Conservation (phyloP, 92 coral and sea anemone genomes). For the Zoanthus sansibaricus region DNA sequence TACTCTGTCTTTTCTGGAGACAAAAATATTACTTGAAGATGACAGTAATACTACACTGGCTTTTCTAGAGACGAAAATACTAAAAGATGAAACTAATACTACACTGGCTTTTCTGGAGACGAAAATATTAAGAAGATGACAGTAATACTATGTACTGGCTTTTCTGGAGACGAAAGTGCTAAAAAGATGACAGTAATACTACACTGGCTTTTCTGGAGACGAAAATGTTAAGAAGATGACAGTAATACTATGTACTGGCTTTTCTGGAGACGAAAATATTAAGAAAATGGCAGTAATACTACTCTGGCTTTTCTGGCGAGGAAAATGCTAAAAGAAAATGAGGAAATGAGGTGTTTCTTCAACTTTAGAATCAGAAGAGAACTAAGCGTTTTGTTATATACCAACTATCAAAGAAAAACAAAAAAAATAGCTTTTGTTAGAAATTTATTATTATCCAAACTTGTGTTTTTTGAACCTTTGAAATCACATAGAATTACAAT, state of each 20-base stretch:
- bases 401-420: no score
- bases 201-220: constrained; percentile 76
- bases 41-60: no score
- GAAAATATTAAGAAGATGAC: constrained; percentile 59
- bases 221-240: constrained; percentile 48
- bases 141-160: constrained; percentile 83
- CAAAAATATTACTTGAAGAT: no score
- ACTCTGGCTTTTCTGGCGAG: constrained; percentile 75
- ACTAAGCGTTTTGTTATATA: background rate
- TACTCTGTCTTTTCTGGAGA: constrained; percentile 87
- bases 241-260: constrained; percentile 83
- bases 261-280: constrained; percentile 79
- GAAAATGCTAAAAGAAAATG: constrained; percentile 53
- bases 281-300: background rate
- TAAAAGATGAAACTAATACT: constrained; percentile 45
- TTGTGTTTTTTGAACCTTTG: no score
- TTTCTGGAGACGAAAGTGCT: constrained; percentile 69
- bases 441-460: no score
- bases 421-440: no score
- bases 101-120: constrained; percentile 87
- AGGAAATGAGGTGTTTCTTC: background rate
- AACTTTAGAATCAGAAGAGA: background rate
- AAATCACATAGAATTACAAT: no score
- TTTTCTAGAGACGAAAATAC: constrained; percentile 81
- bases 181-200: no score